Evolutionary conservation across 2,888 invertebrate genomes (phyloP).

Genomic region (Campopleginae sp.): DNA sequence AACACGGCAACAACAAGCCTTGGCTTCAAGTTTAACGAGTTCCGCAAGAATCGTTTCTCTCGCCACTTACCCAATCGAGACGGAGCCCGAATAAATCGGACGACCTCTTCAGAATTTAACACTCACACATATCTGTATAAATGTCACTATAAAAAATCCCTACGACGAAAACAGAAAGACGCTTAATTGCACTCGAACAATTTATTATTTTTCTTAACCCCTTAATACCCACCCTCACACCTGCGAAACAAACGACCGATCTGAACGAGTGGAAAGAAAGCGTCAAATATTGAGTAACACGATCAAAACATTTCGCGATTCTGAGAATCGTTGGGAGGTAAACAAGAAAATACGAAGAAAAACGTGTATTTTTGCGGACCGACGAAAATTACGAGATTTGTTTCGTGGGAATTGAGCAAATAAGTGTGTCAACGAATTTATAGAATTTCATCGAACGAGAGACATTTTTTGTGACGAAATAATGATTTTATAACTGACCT

Average conservation of each 20-base stretch:
- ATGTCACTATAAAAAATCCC: neutral
- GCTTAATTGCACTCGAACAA: neutral
- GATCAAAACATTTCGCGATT: too few relatives aligned
- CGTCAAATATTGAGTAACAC: too few relatives aligned
- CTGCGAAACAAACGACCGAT: too few relatives aligned
- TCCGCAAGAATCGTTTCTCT: constrained; percentile 64
- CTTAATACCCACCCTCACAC: too few relatives aligned
- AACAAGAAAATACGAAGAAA: neutral
- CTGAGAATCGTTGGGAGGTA: too few relatives aligned
- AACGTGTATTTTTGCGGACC: neutral
- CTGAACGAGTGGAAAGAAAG: too few relatives aligned
- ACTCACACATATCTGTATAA: neutral
- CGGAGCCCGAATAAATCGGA: constrained; percentile 62
- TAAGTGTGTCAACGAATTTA: neutral
- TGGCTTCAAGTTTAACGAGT: constrained; percentile 67
- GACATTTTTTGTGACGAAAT: constrained; percentile 12
- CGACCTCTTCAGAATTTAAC: constrained; percentile 46
- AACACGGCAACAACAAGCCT: constrained; percentile 47
- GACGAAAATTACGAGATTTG: too few relatives aligned
- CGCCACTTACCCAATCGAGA: constrained; percentile 62
- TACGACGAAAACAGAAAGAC: neutral
- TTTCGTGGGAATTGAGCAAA: neutral
- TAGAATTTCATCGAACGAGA: neutral
- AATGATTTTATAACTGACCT: constrained; percentile 61
- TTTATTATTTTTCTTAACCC: too few relatives aligned